Evolutionary conservation across 2,113 vertebrate genomes (phyloP).

Genomic region (Saimiri boliviensis): DNA sequence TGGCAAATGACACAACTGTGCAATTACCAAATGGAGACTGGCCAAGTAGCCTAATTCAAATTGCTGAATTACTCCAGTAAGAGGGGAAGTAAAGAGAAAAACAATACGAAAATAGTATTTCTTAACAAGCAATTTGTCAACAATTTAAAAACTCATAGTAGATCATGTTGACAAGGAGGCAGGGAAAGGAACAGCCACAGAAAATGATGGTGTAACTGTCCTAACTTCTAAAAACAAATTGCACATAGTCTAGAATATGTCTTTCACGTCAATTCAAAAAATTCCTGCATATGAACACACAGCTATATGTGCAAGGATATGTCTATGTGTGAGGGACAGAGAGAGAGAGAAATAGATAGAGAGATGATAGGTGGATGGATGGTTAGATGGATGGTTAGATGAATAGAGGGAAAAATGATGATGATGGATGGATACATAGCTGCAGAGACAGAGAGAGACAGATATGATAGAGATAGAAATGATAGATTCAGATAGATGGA

Average conservation of each 20-base stretch:
- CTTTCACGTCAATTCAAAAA: not conserved
- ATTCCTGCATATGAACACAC: not conserved
- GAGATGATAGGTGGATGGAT: not conserved
- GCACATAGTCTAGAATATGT: not conserved
- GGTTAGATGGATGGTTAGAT: too few species aligned
- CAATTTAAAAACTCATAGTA: too few species aligned
- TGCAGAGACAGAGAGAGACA: too few species aligned
- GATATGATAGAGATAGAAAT: too few species aligned
- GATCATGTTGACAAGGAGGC: not conserved
- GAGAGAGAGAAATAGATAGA: not conserved
- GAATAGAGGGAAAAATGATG: too few species aligned
- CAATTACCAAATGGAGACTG: not conserved
- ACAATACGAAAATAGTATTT: not conserved
- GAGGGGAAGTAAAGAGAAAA: not conserved
- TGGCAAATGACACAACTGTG: not conserved
- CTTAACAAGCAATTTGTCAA: not conserved
- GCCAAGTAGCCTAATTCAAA: not conserved
- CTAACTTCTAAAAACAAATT: not conserved
- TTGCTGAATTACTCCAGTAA: not conserved
- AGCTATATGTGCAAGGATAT: not conserved
- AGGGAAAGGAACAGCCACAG: not conserved
- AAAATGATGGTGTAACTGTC: not conserved
- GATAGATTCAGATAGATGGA: too few species aligned
- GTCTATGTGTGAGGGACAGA: too few species aligned
- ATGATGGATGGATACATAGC: too few species aligned